Conservation (phyloP, 2,113 vertebrate genomes). For the Coregonus clupeaformis region DNA sequence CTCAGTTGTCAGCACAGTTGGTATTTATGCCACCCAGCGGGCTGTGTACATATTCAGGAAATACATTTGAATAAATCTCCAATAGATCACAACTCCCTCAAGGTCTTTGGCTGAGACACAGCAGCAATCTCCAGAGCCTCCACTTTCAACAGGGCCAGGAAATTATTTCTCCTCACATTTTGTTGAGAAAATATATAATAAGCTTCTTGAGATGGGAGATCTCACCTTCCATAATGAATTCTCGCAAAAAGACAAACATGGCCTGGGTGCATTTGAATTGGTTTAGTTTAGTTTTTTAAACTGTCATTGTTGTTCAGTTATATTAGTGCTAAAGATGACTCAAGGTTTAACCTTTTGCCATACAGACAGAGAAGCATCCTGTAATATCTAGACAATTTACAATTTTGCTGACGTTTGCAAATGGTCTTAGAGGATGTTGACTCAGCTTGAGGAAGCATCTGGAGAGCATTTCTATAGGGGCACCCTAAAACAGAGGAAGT, state of each 20-base stretch:
- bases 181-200: not conserved
- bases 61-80: slow-evolving; percentile 31
- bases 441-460: too few relatives aligned
- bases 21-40: slow-evolving; percentile 16
- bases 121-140: not conserved
- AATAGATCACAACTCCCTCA: slow-evolving; percentile 4
- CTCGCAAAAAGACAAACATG: not conserved
- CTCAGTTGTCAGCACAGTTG: not conserved
- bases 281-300: too few relatives aligned
- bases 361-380: too few relatives aligned
- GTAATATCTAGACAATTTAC: too few relatives aligned
- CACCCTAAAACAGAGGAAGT: too few relatives aligned
- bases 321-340: not conserved
- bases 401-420: too few relatives aligned
- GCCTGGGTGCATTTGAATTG: not conserved
- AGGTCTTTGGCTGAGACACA: not conserved
- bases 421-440: too few relatives aligned
- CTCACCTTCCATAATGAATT: not conserved
- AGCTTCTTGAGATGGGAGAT: not conserved
- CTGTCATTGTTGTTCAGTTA: not conserved
- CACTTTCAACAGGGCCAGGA: slow-evolving; percentile 9
- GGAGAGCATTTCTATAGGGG: too few relatives aligned
- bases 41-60: slow-evolving; percentile 18
- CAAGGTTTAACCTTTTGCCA: not conserved
- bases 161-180: slow-evolving; percentile 3